A percentile compares a stretch with the other conserved stretches of the same genome.
Conservation (phyloP, 1,140 invertebrate genomes). For the Drosophila gunungcola region DNA sequence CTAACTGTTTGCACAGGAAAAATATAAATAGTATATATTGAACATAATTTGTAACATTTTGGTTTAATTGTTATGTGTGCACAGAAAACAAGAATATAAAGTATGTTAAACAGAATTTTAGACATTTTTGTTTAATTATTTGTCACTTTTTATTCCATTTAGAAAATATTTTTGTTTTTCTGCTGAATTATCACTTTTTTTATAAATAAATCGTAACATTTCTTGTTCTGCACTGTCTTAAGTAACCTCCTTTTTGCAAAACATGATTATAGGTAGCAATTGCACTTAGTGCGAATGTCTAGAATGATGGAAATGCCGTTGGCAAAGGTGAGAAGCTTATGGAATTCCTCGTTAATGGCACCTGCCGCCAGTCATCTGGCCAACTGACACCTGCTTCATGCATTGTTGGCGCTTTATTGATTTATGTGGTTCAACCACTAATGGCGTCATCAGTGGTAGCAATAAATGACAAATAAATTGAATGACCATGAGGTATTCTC, state of each 20-base stretch:
- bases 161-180: too few relatives aligned
- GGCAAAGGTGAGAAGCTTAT: slow-evolving; percentile 50
- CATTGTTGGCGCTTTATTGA: slow-evolving; percentile 75
- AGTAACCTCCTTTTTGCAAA: neutral
- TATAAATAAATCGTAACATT: neutral
- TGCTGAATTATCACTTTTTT: neutral
- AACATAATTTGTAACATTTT: too few relatives aligned
- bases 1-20: slow-evolving; percentile 13
- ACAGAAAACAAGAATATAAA: neutral
- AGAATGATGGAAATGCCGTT: slow-evolving; percentile 14
- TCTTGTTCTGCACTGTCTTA: neutral
- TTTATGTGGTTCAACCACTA: slow-evolving; percentile 42
- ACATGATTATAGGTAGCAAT: neutral
- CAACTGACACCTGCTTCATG: slow-evolving; percentile 30
- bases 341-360: slow-evolving; percentile 46
- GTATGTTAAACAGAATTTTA: too few relatives aligned
- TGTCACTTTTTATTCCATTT: too few relatives aligned
- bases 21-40: neutral
- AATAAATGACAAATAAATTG: slow-evolving; percentile 29
- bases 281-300: slow-evolving; percentile 17
- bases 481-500: slow-evolving; percentile 4
- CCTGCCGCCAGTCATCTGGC: slow-evolving; percentile 38
- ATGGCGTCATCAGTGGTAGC: slow-evolving; percentile 30
- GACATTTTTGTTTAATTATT: too few relatives aligned
- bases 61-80: neutral